These are phyloP conservation scores for Corythornis vintsioides DNA, from an alignment of 2,113 vertebrate species.

Conservation along the genomic window DNA sequence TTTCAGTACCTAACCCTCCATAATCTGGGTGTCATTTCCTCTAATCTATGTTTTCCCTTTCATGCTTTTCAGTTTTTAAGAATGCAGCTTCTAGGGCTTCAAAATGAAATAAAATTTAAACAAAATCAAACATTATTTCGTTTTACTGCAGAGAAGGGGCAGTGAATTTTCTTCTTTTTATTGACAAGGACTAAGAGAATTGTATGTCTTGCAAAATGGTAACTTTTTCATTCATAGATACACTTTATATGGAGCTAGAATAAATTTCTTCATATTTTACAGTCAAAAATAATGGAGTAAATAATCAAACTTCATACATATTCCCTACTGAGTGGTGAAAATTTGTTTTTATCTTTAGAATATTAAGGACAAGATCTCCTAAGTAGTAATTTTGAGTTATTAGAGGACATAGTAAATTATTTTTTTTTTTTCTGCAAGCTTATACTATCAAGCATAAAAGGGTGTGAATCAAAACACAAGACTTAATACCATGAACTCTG, in stretches of 20 bases:
- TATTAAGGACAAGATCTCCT: constrained; percentile 19
- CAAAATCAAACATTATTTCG: accelerated
- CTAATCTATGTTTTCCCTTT: background rate
- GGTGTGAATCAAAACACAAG: background rate
- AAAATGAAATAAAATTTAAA: background rate
- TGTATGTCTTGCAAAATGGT: background rate
- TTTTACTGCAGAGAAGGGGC: background rate
- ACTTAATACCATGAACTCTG: constrained; percentile 9
- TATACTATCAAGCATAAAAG: background rate
- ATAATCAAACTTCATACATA: background rate
- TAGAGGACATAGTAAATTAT: background rate
- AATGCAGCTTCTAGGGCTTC: background rate
- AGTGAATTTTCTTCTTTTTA: background rate
- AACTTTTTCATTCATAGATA: background rate
- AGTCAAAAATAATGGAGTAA: background rate
- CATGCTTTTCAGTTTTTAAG: background rate
- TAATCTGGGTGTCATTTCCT: background rate
- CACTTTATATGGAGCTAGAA: background rate
- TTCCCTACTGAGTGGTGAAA: background rate
- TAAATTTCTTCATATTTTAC: background rate
- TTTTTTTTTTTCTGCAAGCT: constrained; percentile 43
- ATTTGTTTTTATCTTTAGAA: background rate
- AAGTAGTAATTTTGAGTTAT: background rate
- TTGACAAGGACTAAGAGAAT: background rate
- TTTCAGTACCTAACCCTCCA: background rate